Conservation (phyloP, 2,888 invertebrate genomes). For the Thecocarcelia acutangulata region DNA sequence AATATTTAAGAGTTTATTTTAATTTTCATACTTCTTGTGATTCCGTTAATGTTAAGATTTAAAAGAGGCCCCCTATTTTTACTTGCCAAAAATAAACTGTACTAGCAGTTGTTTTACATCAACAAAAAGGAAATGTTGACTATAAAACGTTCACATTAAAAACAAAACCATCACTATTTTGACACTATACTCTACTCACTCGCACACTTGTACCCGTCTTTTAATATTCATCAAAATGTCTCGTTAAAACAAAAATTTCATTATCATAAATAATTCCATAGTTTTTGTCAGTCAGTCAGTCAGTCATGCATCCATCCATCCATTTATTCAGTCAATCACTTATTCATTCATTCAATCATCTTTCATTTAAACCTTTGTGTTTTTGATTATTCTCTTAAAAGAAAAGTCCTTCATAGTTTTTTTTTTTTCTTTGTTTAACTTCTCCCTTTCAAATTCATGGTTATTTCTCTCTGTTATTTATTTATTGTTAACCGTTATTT, state of each 20-base stretch:
- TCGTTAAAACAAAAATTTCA: slow-evolving; percentile 25
- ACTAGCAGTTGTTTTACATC: no score
- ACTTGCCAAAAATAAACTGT: not conserved
- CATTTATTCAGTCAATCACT: slow-evolving; percentile 22
- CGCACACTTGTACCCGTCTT: slow-evolving; percentile 7
- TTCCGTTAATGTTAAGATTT: not conserved
- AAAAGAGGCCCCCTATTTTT: not conserved
- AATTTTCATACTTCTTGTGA: no score
- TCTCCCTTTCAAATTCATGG: slow-evolving; percentile 35
- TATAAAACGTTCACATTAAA: not conserved
- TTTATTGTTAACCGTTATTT: slow-evolving; percentile 40
- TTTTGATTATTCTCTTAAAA: slow-evolving; percentile 11
- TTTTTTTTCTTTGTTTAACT: slow-evolving; percentile 10
- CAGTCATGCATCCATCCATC: slow-evolving; percentile 27
- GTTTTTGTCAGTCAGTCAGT: slow-evolving; percentile 8
- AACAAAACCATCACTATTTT: not conserved
- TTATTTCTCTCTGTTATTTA: slow-evolving; percentile 39
- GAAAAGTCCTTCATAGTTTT: not conserved
- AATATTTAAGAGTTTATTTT: no score
- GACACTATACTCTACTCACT: slow-evolving; percentile 14
- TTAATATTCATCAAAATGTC: slow-evolving; percentile 3
- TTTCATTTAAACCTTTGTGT: slow-evolving; percentile 31
- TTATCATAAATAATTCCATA: slow-evolving; percentile 36
- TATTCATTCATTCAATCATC: slow-evolving; percentile 24
- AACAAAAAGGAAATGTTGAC: not conserved